Evolutionary conservation across 2,113 vertebrate species (phyloP), one percentile per base, ranked within the genome.

Genomic region (Anolis carolinensis): DNA sequence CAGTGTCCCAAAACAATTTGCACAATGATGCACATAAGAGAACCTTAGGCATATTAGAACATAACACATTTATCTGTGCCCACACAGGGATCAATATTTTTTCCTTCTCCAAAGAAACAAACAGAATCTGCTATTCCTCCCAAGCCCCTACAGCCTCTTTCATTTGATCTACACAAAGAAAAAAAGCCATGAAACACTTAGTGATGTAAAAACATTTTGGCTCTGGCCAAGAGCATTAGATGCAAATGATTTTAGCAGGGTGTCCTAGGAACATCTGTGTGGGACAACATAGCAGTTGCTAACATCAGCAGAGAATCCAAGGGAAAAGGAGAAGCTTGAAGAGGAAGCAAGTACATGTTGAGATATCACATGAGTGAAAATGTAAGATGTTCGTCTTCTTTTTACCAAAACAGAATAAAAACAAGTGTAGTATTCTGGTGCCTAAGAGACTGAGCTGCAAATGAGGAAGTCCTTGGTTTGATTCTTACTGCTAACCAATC

Each of bases 31-130:
- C 1, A 44, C 27, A 6, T 30, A 16, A 67, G 39, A 98, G 90
- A 97, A 98, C 87, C 98, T 98, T 0, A 82, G 93, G 96, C 97
- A 93, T 99, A 88, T 90, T 95, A 52, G 96, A 96, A 97, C 96
- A 87, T 89, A 5, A 39, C 97, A 98, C 93, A 97, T 97, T 91
- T 23, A 55, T 55, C 27, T 48, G 82, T 88, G 34, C 30, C 65
- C 10, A 30, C 65, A 68, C 25, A 68, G 27, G 8, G 25, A 27
- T 68, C 30, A 27, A 68, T 68, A 68, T 27, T 68, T 68, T 5
- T 27, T 68, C 65, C 25, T 27, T 8, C 27, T 68, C 27, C 23
- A 30, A 59, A 59, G 67, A 71, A 63, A 89, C 5, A 4, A 87
- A 86, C 2, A 81, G 48, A 21, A 4, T 36, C 32, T 30, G 88